phyloP scores from a whole-genome alignment of 2,888 invertebrate genomes.

The Acholoe squamosa region DNA sequence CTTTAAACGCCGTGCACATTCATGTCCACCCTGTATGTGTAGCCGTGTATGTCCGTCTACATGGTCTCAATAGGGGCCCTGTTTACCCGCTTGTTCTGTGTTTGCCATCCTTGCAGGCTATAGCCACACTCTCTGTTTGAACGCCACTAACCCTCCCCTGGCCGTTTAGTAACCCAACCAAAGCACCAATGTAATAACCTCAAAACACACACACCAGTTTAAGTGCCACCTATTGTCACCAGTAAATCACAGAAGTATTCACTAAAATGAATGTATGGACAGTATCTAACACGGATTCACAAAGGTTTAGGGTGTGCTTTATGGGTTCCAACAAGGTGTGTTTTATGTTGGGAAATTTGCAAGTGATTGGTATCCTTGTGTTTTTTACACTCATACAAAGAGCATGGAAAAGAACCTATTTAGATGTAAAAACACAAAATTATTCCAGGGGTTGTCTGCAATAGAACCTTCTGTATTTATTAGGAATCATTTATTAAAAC shows the following conservation, averaged over 20 bases:
- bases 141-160: background rate
- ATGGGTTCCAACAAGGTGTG: no score
- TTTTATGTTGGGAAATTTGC: no score
- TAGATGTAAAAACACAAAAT: no score
- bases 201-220: constrained; percentile 26
- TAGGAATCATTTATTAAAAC: no score
- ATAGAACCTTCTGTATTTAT: no score
- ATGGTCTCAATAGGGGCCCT: background rate
- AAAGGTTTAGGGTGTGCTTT: no score
- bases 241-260: background rate
- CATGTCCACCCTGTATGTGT: background rate
- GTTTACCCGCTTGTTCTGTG: background rate
- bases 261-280: background rate
- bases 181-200: constrained; percentile 19
- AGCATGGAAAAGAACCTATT: no score
- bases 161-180: constrained; percentile 16
- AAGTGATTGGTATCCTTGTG: no score
- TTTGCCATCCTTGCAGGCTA: background rate
- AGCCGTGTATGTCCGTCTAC: background rate
- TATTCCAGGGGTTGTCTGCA: no score
- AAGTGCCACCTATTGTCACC: constrained; percentile 1
- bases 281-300: background rate
- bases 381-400: no score
- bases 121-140: background rate
- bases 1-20: background rate